Conservation (phyloP, 1,140 invertebrate genomes). For the Drosophila bocki region DNA sequence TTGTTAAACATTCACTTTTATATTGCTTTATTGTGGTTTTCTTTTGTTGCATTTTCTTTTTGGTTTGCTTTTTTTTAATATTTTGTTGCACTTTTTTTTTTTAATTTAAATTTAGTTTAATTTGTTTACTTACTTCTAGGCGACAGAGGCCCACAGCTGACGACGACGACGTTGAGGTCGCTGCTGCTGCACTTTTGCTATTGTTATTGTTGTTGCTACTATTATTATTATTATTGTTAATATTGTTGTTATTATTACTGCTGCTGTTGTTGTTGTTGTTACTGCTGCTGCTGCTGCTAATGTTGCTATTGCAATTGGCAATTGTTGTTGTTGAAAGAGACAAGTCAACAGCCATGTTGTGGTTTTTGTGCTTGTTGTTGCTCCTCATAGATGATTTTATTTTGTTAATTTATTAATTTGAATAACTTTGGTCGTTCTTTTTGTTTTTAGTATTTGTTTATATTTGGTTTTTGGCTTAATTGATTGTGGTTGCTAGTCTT, state of each 20-base stretch:
- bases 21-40: not conserved
- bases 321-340: conserved; percentile 55
- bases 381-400: conserved; percentile 76
- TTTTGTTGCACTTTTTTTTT: not conserved
- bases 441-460: not conserved
- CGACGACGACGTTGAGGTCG: conserved; percentile 27
- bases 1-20: conserved; percentile 1
- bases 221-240: conserved; percentile 15
- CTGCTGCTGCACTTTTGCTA: conserved; percentile 57
- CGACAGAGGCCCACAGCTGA: conserved; percentile 77
- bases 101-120: not conserved
- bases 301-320: conserved; percentile 45
- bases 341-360: conserved; percentile 76
- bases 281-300: conserved; percentile 20
- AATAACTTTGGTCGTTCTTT: not conserved
- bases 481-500: conserved; percentile 40
- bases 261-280: conserved; percentile 5
- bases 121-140: conserved; percentile 79
- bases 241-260: conserved; percentile 8
- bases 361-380: conserved; percentile 39
- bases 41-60: not conserved
- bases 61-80: not conserved
- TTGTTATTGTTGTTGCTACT: conserved; percentile 11
- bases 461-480: conserved; percentile 39
- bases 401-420: conserved; percentile 28